Percentiles rank a stretch among this genome's conserved stretches.
phyloP scores from a whole-genome alignment of 2,797 vertebrate species.

The Kryptolebias ocellatus region DNA sequence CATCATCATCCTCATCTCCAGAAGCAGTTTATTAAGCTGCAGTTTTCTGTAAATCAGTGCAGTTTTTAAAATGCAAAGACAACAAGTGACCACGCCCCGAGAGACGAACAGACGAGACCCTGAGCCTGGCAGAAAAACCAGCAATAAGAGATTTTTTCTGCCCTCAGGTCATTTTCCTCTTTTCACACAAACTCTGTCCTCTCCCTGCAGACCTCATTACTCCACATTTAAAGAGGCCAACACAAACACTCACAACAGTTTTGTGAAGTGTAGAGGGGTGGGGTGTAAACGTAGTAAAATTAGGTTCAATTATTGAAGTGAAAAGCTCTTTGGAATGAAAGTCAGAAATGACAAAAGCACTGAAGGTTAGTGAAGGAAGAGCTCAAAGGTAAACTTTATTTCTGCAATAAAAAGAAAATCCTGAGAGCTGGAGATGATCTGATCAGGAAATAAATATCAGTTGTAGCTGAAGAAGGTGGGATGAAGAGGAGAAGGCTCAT shows the following conservation, averaged over 20 bases:
- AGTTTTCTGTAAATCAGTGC: neutral
- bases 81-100: neutral
- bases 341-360: slow-evolving; percentile 10
- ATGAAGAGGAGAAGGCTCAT: too few relatives aligned
- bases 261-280: neutral
- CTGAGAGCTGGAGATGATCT: too few relatives aligned
- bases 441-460: too few relatives aligned
- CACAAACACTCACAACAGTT: slow-evolving; percentile 5
- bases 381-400: neutral
- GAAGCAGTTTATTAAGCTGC: neutral
- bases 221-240: slow-evolving; percentile 79
- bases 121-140: slow-evolving; percentile 32
- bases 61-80: neutral
- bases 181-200: slow-evolving; percentile 84
- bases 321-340: slow-evolving; percentile 74
- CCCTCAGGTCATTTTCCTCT: slow-evolving; percentile 89
- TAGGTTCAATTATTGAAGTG: slow-evolving; percentile 92
- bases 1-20: neutral
- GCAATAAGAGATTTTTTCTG: slow-evolving; percentile 45
- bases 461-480: too few relatives aligned
- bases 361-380: neutral
- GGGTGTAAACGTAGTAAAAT: slow-evolving; percentile 86
- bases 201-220: slow-evolving; percentile 95
- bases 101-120: slow-evolving; percentile 11
- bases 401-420: too few relatives aligned